Percentiles rank a stretch among this genome's conserved stretches.
Conservation (phyloP, 2,888 invertebrate genomes). For the Chaitophorus viminalis region DNA sequence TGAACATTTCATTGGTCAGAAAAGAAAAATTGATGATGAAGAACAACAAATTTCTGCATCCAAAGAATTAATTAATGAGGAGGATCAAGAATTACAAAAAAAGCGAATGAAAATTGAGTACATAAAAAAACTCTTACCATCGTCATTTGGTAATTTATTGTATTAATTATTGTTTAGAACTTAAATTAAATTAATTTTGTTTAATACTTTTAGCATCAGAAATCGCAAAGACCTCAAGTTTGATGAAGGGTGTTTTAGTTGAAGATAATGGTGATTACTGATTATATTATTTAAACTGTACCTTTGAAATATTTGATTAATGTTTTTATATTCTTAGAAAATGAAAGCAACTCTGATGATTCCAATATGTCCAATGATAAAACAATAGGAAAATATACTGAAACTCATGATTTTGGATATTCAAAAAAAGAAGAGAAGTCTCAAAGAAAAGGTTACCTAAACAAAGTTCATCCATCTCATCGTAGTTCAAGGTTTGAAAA, state of each 20-base stretch:
- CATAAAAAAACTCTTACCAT: slow-evolving; percentile 42
- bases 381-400: background rate
- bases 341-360: slow-evolving; percentile 39
- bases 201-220: slow-evolving; percentile 43
- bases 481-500: background rate
- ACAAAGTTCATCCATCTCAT: background rate
- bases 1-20: slow-evolving; percentile 27
- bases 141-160: slow-evolving; percentile 51
- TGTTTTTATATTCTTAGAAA: slow-evolving; percentile 11
- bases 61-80: slow-evolving; percentile 10
- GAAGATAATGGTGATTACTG: slow-evolving; percentile 35
- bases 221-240: slow-evolving; percentile 43
- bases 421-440: slow-evolving; percentile 20
- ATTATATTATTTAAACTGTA: background rate
- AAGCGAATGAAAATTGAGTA: slow-evolving; percentile 57
- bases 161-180: background rate
- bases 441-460: slow-evolving; percentile 2
- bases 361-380: background rate
- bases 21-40: slow-evolving; percentile 18
- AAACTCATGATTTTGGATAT: background rate
- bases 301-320: background rate
- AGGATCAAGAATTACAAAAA: slow-evolving; percentile 35
- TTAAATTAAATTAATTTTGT: background rate
- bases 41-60: background rate
- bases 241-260: slow-evolving; percentile 20